Percentiles rank a stretch among this genome's conserved stretches.
phyloP scores from a whole-genome alignment of 2,888 invertebrate species.

The Eledone cirrhosa region DNA sequence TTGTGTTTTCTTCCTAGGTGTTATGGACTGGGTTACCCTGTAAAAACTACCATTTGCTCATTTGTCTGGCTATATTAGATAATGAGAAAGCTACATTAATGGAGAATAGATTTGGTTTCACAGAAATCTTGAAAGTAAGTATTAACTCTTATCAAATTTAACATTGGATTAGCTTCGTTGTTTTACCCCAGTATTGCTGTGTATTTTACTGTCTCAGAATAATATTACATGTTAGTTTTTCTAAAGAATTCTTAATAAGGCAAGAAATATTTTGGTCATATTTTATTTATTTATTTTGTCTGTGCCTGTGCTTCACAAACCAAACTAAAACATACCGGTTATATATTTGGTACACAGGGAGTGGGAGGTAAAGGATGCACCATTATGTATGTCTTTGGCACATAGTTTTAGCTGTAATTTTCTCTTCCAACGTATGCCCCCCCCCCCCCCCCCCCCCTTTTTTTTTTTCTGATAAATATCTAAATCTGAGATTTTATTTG shows the following conservation, averaged over 20 bases:
- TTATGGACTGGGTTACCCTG: conserved; percentile 95
- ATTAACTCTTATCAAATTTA: not conserved
- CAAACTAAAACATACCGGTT: too few relatives aligned
- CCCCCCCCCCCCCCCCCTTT: too few relatives aligned
- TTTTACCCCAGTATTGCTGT: not conserved
- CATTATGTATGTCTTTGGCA: too few relatives aligned
- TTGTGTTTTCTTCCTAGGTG: conserved; percentile 60
- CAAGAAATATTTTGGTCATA: too few relatives aligned
- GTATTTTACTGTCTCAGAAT: conserved; percentile 4
- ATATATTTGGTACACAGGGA: too few relatives aligned
- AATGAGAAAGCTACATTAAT: conserved; percentile 88
- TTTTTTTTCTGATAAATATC: too few relatives aligned
- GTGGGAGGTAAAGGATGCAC: too few relatives aligned
- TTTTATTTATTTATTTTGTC: too few relatives aligned
- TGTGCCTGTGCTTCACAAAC: too few relatives aligned
- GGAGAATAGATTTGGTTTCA: conserved; percentile 90
- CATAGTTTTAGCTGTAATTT: too few relatives aligned
- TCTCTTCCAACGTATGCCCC: too few relatives aligned
- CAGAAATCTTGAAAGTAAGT: conserved; percentile 77
- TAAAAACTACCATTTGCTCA: conserved; percentile 91
- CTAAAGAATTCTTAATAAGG: conserved; percentile 5
- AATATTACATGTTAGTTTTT: not conserved
- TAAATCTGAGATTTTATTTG: conserved; percentile 27
- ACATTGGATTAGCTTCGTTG: not conserved
- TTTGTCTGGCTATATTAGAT: conserved; percentile 92